Conservation (phyloP, 1,140 invertebrate genomes). For the Caerostris darwini region DNA sequence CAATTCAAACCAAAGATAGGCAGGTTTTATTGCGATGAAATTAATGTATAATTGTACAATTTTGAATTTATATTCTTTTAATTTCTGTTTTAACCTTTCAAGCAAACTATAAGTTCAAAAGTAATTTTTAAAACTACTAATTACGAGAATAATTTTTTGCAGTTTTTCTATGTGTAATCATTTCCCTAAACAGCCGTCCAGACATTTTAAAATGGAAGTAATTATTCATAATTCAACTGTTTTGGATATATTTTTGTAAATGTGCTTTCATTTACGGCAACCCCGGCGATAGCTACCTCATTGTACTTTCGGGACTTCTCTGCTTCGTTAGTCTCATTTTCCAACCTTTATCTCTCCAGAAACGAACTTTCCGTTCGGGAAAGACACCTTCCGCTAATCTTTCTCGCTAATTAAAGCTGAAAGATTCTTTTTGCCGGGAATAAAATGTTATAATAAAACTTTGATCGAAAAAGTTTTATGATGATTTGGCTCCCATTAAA, state of each 20-base stretch:
- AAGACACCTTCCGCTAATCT: conserved; percentile 66
- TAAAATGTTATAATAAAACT: conserved; percentile 76
- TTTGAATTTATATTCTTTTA: no score
- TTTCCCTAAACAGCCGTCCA: no score
- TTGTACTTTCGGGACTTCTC: conserved; percentile 36
- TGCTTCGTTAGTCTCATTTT: conserved; percentile 66
- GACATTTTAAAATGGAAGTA: no score
- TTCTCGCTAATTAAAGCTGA: conserved; percentile 72
- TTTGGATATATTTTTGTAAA: neutral
- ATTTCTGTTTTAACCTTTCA: no score
- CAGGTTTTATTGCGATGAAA: no score
- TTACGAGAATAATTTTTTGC: no score
- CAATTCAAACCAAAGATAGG: no score
- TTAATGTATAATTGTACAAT: no score
- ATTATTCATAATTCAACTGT: neutral
- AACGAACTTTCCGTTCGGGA: conserved; percentile 55
- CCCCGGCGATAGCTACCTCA: neutral
- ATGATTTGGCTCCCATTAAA: conserved; percentile 62
- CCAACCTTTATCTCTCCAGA: conserved; percentile 53
- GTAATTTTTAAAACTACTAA: no score
- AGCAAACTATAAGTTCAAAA: no score
- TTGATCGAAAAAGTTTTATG: conserved; percentile 75
- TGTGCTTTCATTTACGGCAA: neutral
- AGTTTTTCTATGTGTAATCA: no score
- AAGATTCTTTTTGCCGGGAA: conserved; percentile 38